Evolutionary conservation across 2,113 vertebrate species (phyloP), one percentile per base, ranked within the genome.

Genomic region (Crypturellus undulatus): DNA sequence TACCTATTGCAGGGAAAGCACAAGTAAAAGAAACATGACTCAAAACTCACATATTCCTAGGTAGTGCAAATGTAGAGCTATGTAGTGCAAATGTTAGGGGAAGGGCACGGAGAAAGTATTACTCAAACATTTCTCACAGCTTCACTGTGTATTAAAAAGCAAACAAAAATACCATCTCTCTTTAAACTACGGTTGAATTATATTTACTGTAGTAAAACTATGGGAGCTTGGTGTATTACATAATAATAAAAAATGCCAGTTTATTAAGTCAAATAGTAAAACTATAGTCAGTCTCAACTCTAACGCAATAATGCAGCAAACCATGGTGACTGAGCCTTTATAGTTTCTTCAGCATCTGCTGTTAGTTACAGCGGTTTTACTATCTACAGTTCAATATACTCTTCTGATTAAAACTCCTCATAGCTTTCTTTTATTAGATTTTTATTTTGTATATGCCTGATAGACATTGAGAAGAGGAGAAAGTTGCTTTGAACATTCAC

Each of bases 321-420:
- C 58, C 56, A 43, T 22, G 75, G 56, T 93, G 94, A 92, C 92
- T 90, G 71, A 1, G 4, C 45, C 78, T 98, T 97, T 97, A 97
- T 96, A 92, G 97, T 79, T 93, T 92, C 87, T 94, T 95, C 65
- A 95, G 93, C 97, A 98, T 98, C 97, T 98, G 98, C 75, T 96
- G 86, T 93, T 97, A 94, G 94, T 98, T 98, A 97, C 4, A 1
- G 87, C 76, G 80, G 96, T 94, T 98, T 98, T 98, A 98, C 93
- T 97, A 96, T 98, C 96, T 97, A 77, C 87, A 52, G 79, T 96
- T 98, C 97, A 98, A 98, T 98, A 98, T 96, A 93, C 94, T 97
- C 89, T 96, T 96, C 96, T 97, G 97, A 98, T 97, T 98, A 97
- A 98, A 98, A 97, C 78, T 92, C 76, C 90, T 94, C 86, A 88